Evolutionary conservation across 1,140 invertebrate species (phyloP), one percentile per base, ranked within the genome.

Genomic region (Neodiprion virginianus): DNA sequence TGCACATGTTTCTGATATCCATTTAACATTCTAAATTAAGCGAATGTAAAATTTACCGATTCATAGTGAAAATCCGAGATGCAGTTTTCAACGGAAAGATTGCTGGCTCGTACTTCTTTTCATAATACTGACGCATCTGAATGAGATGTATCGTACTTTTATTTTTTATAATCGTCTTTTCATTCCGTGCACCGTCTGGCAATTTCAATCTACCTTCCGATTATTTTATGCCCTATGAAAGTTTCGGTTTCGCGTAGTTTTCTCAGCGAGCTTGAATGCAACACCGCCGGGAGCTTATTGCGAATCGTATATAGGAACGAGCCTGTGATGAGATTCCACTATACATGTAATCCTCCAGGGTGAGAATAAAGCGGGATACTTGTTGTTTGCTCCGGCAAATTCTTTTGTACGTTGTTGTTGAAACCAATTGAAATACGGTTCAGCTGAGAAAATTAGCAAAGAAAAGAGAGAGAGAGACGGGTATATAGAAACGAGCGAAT

Each of bases 311-410:
- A 21, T 1, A 21, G 17, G 17, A 21, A 28, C 12, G 67, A 23
- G 12, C 23, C 12, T 12, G 67, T 12, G 67, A 12, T 69, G 28
- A 40, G 28, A 40, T 40, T 40, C 28, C 28, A 40, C 8, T 61
- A 61, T 17, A 40, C 8, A 61, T 21, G 17, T 21, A 21, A 21
- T 61, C 53, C 53, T 14, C 70, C 47, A 23, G 7, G 23, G 10
- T 14, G 48, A 71, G 70, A 40, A 71, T 71, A 48, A 61, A 71
- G 70, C 70, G 4, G 48, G 48, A 49, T 71, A 14, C 70, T 40
- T 71, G 70, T 71, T 71, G 70, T 71, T 71, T 71, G 70, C 21
- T 71, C 70, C 12, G 23, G 40, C 8, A 71, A 71, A 48, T 71
- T 71, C 70, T 71, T 71, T 71, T 40, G n/a, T 48, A 8, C 70